A percentile compares a stretch with the other conserved stretches of the same genome.
Conservation (phyloP, 2,888 invertebrate species). For the Loripinus fragilis region DNA sequence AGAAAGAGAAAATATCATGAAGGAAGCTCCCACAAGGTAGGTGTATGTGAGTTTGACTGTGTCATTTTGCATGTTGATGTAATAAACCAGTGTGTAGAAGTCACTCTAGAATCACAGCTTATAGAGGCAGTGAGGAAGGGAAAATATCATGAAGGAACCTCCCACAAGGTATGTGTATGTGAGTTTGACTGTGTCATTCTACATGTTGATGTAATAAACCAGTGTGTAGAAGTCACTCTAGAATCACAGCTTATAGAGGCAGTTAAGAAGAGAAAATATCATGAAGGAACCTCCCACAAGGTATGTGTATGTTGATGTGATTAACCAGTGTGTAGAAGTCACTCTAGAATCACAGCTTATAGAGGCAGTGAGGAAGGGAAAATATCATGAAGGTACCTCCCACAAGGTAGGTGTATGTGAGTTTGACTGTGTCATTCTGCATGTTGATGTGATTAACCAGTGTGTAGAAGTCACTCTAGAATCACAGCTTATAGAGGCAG, state of each 20-base stretch:
- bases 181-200: conserved; percentile 65
- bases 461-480: conserved; percentile 70
- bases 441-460: conserved; percentile 62
- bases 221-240: conserved; percentile 69
- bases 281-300: too few species aligned
- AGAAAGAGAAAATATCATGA: conserved; percentile 42
- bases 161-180: too few species aligned
- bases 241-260: conserved; percentile 58
- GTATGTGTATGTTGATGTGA: conserved; percentile 63
- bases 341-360: conserved; percentile 61
- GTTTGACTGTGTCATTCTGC: conserved; percentile 66
- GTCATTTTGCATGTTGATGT: conserved; percentile 71
- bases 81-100: conserved; percentile 63
- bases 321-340: conserved; percentile 66
- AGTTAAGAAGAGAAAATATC: conserved; percentile 49
- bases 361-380: conserved; percentile 50
- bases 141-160: too few species aligned
- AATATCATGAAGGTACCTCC: too few species aligned
- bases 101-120: conserved; percentile 60
- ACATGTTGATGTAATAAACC: conserved; percentile 64
- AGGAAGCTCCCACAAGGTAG: too few species aligned
- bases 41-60: conserved; percentile 54
- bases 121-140: conserved; percentile 58
- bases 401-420: too few species aligned
- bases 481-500: conserved; percentile 57